A percentile compares a stretch with the other conserved stretches of the same genome.
These are phyloP conservation scores for Myiagra hebetior DNA, from an alignment of 2,113 vertebrate genomes.

Conservation along the genomic window DNA sequence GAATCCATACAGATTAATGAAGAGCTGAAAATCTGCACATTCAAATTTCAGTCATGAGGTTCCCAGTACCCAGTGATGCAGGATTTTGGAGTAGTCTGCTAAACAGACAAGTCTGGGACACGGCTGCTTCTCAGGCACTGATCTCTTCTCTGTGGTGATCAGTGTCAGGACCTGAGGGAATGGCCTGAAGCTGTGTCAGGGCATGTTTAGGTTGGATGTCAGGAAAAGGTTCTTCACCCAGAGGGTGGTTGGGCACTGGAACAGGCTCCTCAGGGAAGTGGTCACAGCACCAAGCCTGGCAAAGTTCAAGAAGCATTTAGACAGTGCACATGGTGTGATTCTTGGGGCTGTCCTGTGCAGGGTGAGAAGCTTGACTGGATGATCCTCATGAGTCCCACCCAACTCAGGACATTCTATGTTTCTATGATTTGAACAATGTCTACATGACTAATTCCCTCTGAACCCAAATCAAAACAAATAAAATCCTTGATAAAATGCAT, in stretches of 20 bases:
- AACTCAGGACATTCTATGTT: background rate
- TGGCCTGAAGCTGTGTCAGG: accelerated
- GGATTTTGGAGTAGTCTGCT: background rate
- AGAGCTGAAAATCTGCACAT: background rate
- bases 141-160: background rate
- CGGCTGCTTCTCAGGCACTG: background rate
- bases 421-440: background rate
- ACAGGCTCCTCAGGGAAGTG: background rate
- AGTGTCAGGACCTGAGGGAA: background rate
- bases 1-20: background rate
- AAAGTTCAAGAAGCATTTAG: background rate
- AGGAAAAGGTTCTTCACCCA: background rate
- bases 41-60: background rate
- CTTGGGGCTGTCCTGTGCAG: background rate
- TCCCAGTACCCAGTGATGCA: background rate
- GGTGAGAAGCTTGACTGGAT: background rate
- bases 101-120: background rate
- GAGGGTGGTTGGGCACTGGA: too few species aligned
- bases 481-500: background rate
- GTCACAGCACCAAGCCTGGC: background rate
- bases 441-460: background rate
- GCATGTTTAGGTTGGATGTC: background rate
- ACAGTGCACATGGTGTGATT: background rate
- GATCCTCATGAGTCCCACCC: background rate
- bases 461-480: background rate